A percentile compares a stretch with the other conserved stretches of the same genome.
These are phyloP conservation scores for Shinisaurus crocodilurus DNA, from an alignment of 2,113 vertebrate genomes.

Conservation along the genomic window DNA sequence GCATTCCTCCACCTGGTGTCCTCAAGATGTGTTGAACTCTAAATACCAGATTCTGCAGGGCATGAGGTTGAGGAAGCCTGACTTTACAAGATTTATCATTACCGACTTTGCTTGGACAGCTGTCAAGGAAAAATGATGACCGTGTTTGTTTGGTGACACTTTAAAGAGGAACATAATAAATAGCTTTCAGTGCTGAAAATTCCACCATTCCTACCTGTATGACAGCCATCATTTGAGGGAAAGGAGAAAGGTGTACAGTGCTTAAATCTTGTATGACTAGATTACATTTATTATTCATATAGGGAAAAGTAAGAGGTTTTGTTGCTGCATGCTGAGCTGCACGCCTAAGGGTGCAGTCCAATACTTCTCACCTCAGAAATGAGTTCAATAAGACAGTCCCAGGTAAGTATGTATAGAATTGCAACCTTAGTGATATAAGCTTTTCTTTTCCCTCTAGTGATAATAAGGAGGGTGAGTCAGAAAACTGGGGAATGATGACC, in stretches of 20 bases:
- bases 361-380: too few relatives aligned
- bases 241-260: too few relatives aligned
- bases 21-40: too few relatives aligned
- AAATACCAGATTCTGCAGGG: too few relatives aligned
- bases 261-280: not conserved
- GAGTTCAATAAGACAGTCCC: too few relatives aligned
- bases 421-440: too few relatives aligned
- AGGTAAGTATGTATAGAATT: too few relatives aligned
- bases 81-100: not conserved
- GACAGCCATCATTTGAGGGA: not conserved
- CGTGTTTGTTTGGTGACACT: too few relatives aligned
- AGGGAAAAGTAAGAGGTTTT: not conserved
- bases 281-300: not conserved
- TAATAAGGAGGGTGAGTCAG: not conserved
- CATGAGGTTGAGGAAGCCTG: not conserved
- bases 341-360: not conserved
- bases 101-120: not conserved
- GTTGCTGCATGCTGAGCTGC: not conserved
- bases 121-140: not conserved
- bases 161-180: not conserved
- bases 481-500: not conserved
- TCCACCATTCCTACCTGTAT: not conserved
- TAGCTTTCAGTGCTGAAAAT: not conserved
- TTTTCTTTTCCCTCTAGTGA: not conserved
- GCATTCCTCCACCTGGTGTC: too few relatives aligned